Evolutionary conservation across 1,140 invertebrate species (phyloP).

Genomic region (Mamestra configurata): DNA sequence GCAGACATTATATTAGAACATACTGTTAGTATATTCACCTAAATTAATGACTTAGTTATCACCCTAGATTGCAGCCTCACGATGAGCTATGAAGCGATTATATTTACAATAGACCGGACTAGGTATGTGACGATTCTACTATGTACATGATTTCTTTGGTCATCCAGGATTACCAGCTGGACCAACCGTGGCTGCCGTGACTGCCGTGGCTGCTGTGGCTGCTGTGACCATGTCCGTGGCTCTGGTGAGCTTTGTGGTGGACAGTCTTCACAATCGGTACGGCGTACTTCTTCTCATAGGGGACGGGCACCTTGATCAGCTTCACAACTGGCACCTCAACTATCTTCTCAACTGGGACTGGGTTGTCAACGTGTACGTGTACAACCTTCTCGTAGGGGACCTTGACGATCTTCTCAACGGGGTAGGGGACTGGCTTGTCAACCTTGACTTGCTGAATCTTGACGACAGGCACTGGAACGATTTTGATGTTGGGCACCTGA

Average conservation of each 20-base stretch:
- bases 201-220: not conserved
- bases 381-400: constrained; percentile 82
- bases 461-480: constrained; percentile 81
- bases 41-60: constrained; percentile 87
- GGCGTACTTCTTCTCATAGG: constrained; percentile 80
- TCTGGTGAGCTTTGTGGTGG: constrained; percentile 74
- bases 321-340: constrained; percentile 81
- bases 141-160: constrained; percentile 43
- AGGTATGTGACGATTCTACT: constrained; percentile 54
- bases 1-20: constrained; percentile 65
- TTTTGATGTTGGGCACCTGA: constrained; percentile 80
- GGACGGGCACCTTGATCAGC: constrained; percentile 77
- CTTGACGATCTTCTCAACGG: constrained; percentile 83
- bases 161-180: constrained; percentile 63
- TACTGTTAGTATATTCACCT: constrained; percentile 63
- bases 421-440: constrained; percentile 84
- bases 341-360: constrained; percentile 81
- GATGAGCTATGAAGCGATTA: constrained; percentile 78
- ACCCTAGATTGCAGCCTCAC: constrained; percentile 85
- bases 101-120: constrained; percentile 80
- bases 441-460: constrained; percentile 83
- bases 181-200: constrained; percentile 57
- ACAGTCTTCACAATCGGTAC: constrained; percentile 82
- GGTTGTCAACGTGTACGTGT: constrained; percentile 78
- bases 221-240: constrained; percentile 61